Evolutionary conservation across 2,797 vertebrate genomes (phyloP).

Genomic region (Arnoldichthys spilopterus): DNA sequence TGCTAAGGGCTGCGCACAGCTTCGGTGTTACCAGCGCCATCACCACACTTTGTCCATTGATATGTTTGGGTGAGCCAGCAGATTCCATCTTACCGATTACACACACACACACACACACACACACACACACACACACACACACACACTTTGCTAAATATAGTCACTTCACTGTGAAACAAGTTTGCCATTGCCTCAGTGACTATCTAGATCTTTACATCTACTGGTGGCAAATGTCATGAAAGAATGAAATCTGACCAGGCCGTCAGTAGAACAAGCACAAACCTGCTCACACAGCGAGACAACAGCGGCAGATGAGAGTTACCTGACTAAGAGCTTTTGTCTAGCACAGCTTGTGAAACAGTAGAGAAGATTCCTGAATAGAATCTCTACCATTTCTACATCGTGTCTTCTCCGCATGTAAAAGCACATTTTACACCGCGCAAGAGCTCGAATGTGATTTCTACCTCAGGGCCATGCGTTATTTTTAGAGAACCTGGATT

Average conservation of each 20-base stretch:
- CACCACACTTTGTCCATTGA: slow-evolving; percentile 38
- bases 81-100: slow-evolving; percentile 62
- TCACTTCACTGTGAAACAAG: background rate
- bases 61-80: slow-evolving; percentile 51
- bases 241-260: background rate
- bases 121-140: slow-evolving; percentile 34
- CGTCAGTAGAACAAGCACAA: background rate
- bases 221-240: background rate
- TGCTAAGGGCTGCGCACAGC: slow-evolving; percentile 11
- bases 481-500: background rate
- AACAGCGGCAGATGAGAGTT: background rate
- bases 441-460: background rate
- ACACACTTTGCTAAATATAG: background rate
- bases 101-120: slow-evolving; percentile 33
- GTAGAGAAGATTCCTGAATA: too few species aligned
- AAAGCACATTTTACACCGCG: too few species aligned
- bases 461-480: background rate
- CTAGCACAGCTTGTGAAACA: too few species aligned
- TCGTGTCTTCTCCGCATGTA: too few species aligned
- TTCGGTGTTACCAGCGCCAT: slow-evolving; percentile 21
- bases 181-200: background rate
- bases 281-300: background rate
- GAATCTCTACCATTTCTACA: too few species aligned
- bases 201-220: background rate
- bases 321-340: background rate